phyloP scores from a whole-genome alignment of 2,888 invertebrate species.

The Poecilobothrus nobilitatus region DNA sequence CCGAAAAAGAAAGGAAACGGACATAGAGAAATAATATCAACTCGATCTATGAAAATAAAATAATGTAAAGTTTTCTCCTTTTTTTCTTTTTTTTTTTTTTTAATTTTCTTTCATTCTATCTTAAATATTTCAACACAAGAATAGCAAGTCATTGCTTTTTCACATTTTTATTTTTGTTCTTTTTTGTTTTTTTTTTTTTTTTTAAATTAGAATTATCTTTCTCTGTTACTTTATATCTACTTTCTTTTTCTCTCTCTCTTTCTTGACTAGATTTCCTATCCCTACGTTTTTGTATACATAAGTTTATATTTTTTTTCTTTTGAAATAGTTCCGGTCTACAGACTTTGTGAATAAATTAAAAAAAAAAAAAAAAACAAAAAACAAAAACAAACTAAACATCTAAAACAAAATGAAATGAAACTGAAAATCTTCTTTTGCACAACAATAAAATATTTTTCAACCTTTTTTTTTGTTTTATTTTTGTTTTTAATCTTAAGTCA shows the following conservation, averaged over 20 bases:
- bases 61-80: not conserved
- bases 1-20: no score
- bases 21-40: not conserved
- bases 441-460: no score
- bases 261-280: not conserved
- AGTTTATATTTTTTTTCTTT: not conserved
- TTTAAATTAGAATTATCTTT: no score
- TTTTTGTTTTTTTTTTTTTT: no score
- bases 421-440: no score
- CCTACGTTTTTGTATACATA: no score
- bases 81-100: not conserved
- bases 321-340: not conserved
- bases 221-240: no score
- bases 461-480: no score
- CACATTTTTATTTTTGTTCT: not conserved
- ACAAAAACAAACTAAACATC: not conserved
- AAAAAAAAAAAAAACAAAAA: not conserved
- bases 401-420: no score
- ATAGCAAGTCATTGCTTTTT: no score
- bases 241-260: not conserved
- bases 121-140: not conserved
- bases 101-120: not conserved
- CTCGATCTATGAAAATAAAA: not conserved
- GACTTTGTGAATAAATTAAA: not conserved
- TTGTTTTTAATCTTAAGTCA: no score